Evolutionary conservation across 2,797 vertebrate genomes (phyloP).

Genomic region (Podarcis siculus): DNA sequence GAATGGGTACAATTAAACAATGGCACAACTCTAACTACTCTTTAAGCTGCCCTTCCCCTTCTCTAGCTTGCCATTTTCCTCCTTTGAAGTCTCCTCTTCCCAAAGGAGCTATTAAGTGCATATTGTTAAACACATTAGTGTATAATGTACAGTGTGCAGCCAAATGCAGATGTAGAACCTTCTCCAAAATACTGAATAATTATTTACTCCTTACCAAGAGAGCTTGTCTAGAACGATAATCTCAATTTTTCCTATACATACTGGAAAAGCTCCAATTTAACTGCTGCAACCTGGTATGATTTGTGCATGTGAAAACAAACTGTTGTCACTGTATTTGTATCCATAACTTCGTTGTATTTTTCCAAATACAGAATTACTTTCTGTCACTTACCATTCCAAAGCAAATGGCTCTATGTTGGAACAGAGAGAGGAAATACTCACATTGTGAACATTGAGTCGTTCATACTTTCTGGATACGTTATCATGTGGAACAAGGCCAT

Average conservation of each 20-base stretch:
- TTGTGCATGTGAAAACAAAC: neutral
- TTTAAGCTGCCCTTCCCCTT: no score
- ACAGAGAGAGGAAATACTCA: slow-evolving; percentile 97
- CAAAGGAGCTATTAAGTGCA: neutral
- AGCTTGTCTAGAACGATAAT: neutral
- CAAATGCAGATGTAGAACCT: neutral
- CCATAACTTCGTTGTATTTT: slow-evolving; percentile 35
- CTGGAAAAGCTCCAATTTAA: neutral
- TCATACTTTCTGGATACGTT: slow-evolving; percentile 96
- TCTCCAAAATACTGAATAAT: neutral
- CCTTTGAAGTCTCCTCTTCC: no score
- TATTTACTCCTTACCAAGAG: neutral
- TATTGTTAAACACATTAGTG: no score
- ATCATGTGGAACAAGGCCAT: slow-evolving; percentile 99
- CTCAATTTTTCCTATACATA: neutral
- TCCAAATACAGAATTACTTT: slow-evolving; percentile 90
- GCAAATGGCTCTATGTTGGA: slow-evolving; percentile 98
- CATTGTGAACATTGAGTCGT: slow-evolving; percentile 98
- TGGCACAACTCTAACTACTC: no score
- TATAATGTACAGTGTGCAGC: neutral
- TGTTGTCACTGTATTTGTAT: neutral
- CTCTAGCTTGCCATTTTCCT: no score
- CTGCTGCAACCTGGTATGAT: neutral
- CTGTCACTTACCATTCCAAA: slow-evolving; percentile 98
- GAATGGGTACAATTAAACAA: neutral